Base-by-base conservation (phyloP, 2,888 invertebrate species). In the Muscina levida region DNA sequence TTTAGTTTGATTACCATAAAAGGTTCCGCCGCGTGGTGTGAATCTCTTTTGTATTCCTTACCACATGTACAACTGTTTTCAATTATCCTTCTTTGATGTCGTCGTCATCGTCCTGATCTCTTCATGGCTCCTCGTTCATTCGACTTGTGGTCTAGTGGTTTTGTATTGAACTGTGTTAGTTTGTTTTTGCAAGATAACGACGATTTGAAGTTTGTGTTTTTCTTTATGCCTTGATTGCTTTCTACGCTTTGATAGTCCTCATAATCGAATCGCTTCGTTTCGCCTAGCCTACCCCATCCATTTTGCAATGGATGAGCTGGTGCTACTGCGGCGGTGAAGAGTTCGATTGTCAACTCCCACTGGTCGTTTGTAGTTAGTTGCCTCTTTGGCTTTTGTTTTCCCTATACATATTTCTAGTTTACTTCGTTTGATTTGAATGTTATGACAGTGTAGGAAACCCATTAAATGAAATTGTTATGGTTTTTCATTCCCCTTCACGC, bases 51-150 rank as follows among this genome's bases (percentile, higher is more conserved):
- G 53, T 68, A 42, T 68, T 53, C 53, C 17, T 17, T 68, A 56
- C 68, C 68, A 53, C 53, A 68, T 68, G 53, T 22, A 68, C 68
- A 56, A 68, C 53, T 68, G 68, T 56, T 68, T 68, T 67, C 67
- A 67, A 67, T 67, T 68, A 68, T 68, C 68, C 53, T 67, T 17
- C 13, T 62, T 62, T 17, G 62, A 19, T 62, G 42, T 39, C 26
- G 13, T 44, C 44, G n/a, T 44, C 24, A 13, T 53, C 22, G 24
- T 53, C 24, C 22, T 22, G 44, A n/a, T 44, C n/a, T n/a, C n/a
- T n/a, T n/a, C n/a, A n/a, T n/a, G n/a, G 13, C 26, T 24, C 24
- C 24, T 13, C 26, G n/a, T 56, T 3, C 56, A 26, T 56, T 5
- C 56, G 11, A n/a, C 56, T 56, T n/a, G 3, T 26, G 22, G 56